Evolutionary conservation across 2,888 invertebrate species (phyloP).

Genomic region (Sarcophaga variegata): DNA sequence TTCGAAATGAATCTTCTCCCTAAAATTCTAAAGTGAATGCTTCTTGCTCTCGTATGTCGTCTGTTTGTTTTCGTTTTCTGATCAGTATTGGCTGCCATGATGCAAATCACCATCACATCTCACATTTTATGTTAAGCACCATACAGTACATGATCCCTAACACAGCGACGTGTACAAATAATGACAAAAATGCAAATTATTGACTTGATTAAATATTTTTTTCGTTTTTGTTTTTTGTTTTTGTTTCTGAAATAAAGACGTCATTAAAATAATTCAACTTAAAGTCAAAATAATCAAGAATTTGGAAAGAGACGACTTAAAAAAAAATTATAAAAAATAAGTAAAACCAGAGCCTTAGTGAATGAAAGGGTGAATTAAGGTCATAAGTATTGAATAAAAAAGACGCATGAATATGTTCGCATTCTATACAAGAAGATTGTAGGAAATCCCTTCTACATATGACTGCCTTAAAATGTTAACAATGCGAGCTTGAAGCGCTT

Average conservation of each 20-base stretch:
- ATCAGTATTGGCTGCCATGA: constrained; percentile 60
- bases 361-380: too few relatives aligned
- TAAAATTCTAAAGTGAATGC: neutral
- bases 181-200: constrained; percentile 70
- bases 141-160: constrained; percentile 20
- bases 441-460: too few relatives aligned
- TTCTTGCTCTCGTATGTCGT: neutral
- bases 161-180: constrained; percentile 57
- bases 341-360: neutral
- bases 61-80: constrained; percentile 31
- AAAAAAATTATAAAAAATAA: neutral
- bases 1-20: constrained; percentile 58
- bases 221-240: too few relatives aligned
- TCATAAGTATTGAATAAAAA: too few relatives aligned
- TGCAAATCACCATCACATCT: constrained; percentile 55
- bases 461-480: too few relatives aligned
- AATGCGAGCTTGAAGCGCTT: too few relatives aligned
- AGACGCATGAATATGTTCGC: too few relatives aligned
- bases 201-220: constrained; percentile 68
- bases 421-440: too few relatives aligned
- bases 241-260: constrained; percentile 62
- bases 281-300: constrained; percentile 61
- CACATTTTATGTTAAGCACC: neutral
- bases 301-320: constrained; percentile 35
- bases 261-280: constrained; percentile 68